These are phyloP conservation scores for Chelon labrosus DNA, from an alignment of 2,797 vertebrate species.

Conservation along the genomic window DNA sequence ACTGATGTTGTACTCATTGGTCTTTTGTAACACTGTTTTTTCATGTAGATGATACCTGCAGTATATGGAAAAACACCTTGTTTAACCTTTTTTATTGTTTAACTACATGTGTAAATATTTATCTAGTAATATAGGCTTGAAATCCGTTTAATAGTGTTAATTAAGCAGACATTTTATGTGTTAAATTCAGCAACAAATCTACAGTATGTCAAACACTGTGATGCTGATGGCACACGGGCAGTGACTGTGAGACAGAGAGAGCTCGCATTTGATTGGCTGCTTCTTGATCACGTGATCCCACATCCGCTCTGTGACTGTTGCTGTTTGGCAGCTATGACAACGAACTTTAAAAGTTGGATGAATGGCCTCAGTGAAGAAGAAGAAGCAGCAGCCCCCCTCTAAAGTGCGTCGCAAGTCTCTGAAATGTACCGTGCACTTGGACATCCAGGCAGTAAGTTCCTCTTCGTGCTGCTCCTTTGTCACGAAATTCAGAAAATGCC, in stretches of 20 bases:
- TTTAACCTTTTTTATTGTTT: too few species aligned
- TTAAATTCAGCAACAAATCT: too few species aligned
- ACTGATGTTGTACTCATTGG: neutral
- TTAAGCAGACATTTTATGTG: too few species aligned
- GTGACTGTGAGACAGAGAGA: neutral
- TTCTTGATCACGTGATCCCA: conserved; percentile 81
- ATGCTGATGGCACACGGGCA: too few species aligned
- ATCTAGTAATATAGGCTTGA: too few species aligned
- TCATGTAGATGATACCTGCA: neutral
- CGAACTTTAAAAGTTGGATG: conserved; percentile 63
- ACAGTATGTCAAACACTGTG: too few species aligned
- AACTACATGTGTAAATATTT: too few species aligned
- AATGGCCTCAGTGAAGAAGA: conserved; percentile 57
- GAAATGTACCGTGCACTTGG: conserved; percentile 80
- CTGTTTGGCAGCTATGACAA: conserved; percentile 78
- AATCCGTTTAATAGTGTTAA: too few species aligned
- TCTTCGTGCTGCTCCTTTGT: conserved; percentile 5
- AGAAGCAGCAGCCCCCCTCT: conserved; percentile 8
- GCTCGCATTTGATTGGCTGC: conserved; percentile 49
- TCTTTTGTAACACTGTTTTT: conserved; percentile 7
- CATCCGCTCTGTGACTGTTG: conserved; percentile 62
- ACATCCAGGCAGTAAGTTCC: conserved; percentile 81
- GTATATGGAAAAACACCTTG: neutral
- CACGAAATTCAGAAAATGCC: neutral
- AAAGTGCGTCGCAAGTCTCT: conserved; percentile 66